Conservation (phyloP, 2,797 vertebrate genomes). For the Muscicapa striata region DNA sequence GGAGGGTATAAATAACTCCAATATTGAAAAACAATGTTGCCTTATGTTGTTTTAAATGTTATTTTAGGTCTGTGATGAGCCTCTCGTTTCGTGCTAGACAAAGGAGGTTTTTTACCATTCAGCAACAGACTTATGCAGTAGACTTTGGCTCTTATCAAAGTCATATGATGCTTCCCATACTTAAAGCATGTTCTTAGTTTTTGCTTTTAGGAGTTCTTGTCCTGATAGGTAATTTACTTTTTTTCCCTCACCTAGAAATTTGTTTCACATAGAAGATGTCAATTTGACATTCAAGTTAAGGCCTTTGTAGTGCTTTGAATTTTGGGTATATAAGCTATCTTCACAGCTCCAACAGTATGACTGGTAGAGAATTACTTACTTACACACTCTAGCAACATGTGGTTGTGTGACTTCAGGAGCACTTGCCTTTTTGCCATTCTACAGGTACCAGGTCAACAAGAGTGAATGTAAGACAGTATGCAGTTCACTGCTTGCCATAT, state of each 20-base stretch:
- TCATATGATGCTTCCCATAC: background rate
- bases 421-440: background rate
- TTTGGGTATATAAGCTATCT: background rate
- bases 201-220: background rate
- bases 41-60: background rate
- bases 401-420: background rate
- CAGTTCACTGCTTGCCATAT: background rate
- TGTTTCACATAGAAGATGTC: background rate
- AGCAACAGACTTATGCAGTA: background rate
- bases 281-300: background rate
- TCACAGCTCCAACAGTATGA: background rate
- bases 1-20: background rate
- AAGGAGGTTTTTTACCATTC: background rate
- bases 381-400: rapidly evolving
- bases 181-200: background rate
- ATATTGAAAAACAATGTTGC: background rate
- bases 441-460: background rate
- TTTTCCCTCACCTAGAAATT: background rate
- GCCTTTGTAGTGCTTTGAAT: background rate
- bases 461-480: background rate
- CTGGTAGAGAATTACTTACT: background rate
- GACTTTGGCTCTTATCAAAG: background rate
- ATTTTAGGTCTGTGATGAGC: background rate
- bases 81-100: background rate
- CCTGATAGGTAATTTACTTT: rapidly evolving